Evolutionary conservation across 2,888 invertebrate genomes (phyloP).

Genomic region (Synergus itoensis): DNA sequence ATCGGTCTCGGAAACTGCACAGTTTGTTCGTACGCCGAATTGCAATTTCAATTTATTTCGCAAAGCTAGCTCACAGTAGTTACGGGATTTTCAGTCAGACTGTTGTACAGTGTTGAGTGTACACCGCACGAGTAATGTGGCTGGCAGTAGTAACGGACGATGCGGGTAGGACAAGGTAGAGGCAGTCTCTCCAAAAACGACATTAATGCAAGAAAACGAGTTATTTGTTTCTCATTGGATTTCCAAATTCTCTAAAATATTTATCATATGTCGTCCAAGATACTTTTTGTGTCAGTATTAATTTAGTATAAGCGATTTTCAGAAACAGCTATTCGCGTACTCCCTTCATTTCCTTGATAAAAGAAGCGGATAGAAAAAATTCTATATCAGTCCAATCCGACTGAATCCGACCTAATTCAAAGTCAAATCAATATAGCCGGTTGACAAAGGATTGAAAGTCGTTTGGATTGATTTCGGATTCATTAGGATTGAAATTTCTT

Average conservation of each 20-base stretch:
- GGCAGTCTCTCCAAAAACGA: conserved; percentile 23
- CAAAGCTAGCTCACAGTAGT: conserved; percentile 24
- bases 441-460: no score
- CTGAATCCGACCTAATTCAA: no score
- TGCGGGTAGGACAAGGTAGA: conserved; percentile 18
- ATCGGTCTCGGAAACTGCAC: conserved; percentile 18
- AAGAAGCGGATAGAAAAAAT: no score
- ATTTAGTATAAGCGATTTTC: no score
- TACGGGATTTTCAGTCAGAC: conserved; percentile 23
- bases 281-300: no score
- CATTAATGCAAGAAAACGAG: not conserved
- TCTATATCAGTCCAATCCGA: no score
- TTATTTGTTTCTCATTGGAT: not conserved
- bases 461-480: no score
- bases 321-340: no score
- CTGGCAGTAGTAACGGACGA: conserved; percentile 33
- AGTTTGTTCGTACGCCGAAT: conserved; percentile 28
- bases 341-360: no score
- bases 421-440: no score
- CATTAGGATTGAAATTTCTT: no score
- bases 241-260: not conserved
- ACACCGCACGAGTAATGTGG: conserved; percentile 11
- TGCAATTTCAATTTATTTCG: conserved; percentile 33
- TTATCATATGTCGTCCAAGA: no score
- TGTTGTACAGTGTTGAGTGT: conserved; percentile 22